Percentiles rank a stretch among this genome's conserved stretches.
Conservation (phyloP, 2,797 vertebrate genomes). For the Hydrophis major region DNA sequence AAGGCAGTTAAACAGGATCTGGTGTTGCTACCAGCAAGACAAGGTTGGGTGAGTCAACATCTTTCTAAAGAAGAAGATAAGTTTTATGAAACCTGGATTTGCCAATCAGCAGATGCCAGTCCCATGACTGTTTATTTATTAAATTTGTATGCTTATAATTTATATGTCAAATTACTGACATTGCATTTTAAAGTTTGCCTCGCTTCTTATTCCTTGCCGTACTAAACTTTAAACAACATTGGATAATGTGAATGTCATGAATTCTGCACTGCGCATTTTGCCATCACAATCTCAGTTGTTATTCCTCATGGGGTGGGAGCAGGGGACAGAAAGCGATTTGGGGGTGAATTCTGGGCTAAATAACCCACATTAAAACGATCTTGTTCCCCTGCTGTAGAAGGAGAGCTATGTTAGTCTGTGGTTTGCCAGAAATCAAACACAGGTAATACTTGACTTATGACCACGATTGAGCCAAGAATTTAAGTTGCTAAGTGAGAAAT, state of each 20-base stretch:
- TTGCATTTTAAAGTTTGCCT: not conserved
- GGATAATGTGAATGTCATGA: no score
- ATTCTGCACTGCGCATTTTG: no score
- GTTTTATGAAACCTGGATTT: not conserved
- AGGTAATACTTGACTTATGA: not conserved
- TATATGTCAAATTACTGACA: not conserved
- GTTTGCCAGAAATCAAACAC: not conserved
- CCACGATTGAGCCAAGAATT: no score
- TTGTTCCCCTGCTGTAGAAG: not conserved
- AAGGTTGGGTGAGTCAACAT: not conserved
- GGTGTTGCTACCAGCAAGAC: no score
- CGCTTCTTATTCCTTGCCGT: not conserved
- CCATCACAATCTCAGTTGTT: not conserved
- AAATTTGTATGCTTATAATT: not conserved
- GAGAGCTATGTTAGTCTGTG: not conserved
- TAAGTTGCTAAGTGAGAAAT: no score
- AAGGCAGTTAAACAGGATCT: no score
- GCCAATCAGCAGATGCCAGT: not conserved
- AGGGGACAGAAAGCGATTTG: not conserved
- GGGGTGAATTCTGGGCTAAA: not conserved
- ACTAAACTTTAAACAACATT: not conserved
- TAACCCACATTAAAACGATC: not conserved
- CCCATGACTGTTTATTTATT: not conserved
- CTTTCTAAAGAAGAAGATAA: not conserved
- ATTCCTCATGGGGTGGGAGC: accelerated